These are phyloP conservation scores for Xylocopa sonorina DNA, from an alignment of 1,140 invertebrate species.

Conservation along the genomic window DNA sequence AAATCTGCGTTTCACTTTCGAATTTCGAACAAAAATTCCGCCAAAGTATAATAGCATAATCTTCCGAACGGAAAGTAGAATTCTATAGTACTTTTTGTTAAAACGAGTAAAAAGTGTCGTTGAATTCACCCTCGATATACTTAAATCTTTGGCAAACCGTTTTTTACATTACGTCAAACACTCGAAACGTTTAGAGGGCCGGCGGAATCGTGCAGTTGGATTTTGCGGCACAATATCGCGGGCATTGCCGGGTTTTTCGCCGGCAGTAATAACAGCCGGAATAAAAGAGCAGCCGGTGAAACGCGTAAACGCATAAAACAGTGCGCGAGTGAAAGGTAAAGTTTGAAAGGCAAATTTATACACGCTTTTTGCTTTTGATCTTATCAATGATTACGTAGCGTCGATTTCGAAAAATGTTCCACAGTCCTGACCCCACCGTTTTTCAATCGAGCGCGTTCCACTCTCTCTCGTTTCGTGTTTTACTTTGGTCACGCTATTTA, in stretches of 20 bases:
- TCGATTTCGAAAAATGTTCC: conserved; percentile 41
- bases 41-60: too few species aligned
- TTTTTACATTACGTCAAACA: not conserved
- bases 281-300: conserved; percentile 26
- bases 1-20: too few species aligned
- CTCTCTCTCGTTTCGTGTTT: not conserved
- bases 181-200: not conserved
- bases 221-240: not conserved
- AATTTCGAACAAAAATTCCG: too few species aligned
- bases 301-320: conserved; percentile 34
- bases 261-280: conserved; percentile 21
- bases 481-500: conserved; percentile 3
- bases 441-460: conserved; percentile 11
- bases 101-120: too few species aligned
- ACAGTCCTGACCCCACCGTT: not conserved
- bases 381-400: conserved; percentile 37
- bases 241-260: not conserved
- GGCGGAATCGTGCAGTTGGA: not conserved
- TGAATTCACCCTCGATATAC: not conserved
- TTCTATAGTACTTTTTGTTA: too few species aligned
- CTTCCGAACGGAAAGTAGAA: too few species aligned
- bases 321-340: conserved; percentile 29
- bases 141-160: not conserved
- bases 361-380: conserved; percentile 38
- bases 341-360: conserved; percentile 47